A percentile compares a stretch with the other conserved stretches of the same genome.
phyloP scores from a whole-genome alignment of 1,140 invertebrate genomes.

The Zaprionus gabonicus region DNA sequence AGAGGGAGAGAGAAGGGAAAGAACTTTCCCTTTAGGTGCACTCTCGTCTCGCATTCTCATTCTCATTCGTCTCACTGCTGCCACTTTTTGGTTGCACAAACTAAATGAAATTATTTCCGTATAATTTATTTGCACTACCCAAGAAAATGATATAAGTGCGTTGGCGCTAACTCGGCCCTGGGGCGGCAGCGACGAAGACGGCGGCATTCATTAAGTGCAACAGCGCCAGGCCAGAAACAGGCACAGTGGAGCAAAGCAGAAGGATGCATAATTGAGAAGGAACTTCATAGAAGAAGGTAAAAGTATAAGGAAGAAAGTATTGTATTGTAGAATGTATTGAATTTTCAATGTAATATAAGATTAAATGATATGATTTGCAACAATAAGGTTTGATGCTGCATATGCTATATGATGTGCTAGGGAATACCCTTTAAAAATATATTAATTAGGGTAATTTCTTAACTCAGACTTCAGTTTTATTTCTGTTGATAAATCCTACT shows the following conservation, averaged over 20 bases:
- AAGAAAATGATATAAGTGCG: slow-evolving; percentile 67
- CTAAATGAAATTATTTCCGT: slow-evolving; percentile 82
- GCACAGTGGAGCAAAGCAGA: neutral
- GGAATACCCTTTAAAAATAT: too few relatives aligned
- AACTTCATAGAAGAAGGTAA: neutral
- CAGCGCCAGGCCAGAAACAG: slow-evolving; percentile 13
- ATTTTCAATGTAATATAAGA: too few relatives aligned
- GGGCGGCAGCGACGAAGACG: slow-evolving; percentile 11
- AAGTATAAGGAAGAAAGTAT: too few relatives aligned
- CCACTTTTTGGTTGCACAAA: slow-evolving; percentile 45
- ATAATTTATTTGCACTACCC: slow-evolving; percentile 76
- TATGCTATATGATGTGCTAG: too few relatives aligned
- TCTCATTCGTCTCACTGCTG: slow-evolving; percentile 7
- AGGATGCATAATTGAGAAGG: neutral
- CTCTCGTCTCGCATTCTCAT: slow-evolving; percentile 28
- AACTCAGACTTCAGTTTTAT: too few relatives aligned
- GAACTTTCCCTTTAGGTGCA: slow-evolving; percentile 11
- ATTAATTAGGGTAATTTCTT: too few relatives aligned
- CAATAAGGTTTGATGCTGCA: too few relatives aligned
- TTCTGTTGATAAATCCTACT: too few relatives aligned
- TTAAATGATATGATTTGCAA: too few relatives aligned
- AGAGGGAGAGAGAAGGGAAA: slow-evolving; percentile 1
- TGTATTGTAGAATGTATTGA: too few relatives aligned
- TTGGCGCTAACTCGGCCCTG: slow-evolving; percentile 28
- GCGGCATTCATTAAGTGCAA: slow-evolving; percentile 73